These are phyloP conservation scores for Pipistrellus pipistrellus DNA, from an alignment of 2,797 vertebrate genomes.

Conservation along the genomic window DNA sequence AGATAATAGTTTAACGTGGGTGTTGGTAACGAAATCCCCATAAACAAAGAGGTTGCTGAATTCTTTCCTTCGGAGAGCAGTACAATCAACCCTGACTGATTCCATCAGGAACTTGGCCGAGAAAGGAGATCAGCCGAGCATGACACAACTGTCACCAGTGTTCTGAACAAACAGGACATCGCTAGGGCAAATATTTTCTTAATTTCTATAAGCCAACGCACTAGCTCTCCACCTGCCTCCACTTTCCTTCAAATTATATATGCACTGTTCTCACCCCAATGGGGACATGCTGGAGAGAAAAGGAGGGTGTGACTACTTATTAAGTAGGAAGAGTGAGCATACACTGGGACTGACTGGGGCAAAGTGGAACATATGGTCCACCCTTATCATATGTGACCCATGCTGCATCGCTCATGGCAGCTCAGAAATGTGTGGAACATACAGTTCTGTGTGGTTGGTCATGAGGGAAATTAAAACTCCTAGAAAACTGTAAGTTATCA, in stretches of 20 bases:
- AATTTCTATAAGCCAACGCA: neutral
- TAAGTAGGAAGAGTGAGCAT: neutral
- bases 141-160: neutral
- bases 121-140: neutral
- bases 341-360: neutral
- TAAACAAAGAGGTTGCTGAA: conserved; percentile 19
- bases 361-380: neutral
- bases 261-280: neutral
- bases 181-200: conserved; percentile 20
- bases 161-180: neutral
- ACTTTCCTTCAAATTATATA: neutral
- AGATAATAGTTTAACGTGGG: neutral
- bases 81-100: neutral
- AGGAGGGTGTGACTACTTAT: neutral
- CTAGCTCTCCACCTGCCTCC: neutral
- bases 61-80: conserved; percentile 30
- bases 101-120: neutral
- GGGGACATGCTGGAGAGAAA: neutral
- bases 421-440: neutral
- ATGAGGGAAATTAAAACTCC: neutral
- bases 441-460: neutral
- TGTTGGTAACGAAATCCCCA: conserved; percentile 13
- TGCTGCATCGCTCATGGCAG: neutral
- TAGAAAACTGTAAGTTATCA: neutral
- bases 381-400: neutral